A percentile compares a stretch with the other conserved stretches of the same genome.
These are phyloP conservation scores for Actias luna DNA, from an alignment of 2,888 invertebrate species.

Conservation along the genomic window DNA sequence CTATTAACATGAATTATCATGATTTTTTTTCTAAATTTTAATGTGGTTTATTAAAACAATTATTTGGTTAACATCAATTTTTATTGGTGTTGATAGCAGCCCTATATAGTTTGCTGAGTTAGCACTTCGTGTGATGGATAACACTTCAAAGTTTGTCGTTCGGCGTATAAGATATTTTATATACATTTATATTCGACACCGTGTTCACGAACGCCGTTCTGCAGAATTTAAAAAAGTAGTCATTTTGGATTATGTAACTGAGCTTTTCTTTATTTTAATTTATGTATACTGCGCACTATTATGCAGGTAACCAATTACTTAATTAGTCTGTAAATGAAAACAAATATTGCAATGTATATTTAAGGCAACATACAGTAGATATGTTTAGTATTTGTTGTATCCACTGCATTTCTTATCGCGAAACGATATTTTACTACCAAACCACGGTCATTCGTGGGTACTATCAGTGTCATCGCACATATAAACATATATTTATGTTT, in stretches of 20 bases:
- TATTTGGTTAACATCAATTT: background rate
- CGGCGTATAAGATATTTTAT: background rate
- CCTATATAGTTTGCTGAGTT: constrained; percentile 6
- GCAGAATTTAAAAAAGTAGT: background rate
- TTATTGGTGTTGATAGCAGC: background rate
- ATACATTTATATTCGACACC: background rate
- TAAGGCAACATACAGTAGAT: background rate
- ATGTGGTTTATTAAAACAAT: background rate
- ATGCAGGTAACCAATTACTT: background rate
- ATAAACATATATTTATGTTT: background rate
- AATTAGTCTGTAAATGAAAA: background rate
- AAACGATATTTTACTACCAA: background rate
- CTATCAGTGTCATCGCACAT: background rate
- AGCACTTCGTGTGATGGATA: constrained; percentile 3
- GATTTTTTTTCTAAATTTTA: too few species aligned
- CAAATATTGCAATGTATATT: background rate
- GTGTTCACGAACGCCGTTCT: background rate
- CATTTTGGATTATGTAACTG: background rate
- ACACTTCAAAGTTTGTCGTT: background rate
- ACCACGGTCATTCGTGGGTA: background rate
- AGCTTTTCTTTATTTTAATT: background rate
- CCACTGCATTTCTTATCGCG: background rate
- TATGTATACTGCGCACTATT: background rate
- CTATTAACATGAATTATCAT: too few species aligned
- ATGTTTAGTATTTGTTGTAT: too few species aligned